These are phyloP conservation scores for Leuctra nigra DNA, from an alignment of 2,888 invertebrate genomes.

Conservation along the genomic window DNA sequence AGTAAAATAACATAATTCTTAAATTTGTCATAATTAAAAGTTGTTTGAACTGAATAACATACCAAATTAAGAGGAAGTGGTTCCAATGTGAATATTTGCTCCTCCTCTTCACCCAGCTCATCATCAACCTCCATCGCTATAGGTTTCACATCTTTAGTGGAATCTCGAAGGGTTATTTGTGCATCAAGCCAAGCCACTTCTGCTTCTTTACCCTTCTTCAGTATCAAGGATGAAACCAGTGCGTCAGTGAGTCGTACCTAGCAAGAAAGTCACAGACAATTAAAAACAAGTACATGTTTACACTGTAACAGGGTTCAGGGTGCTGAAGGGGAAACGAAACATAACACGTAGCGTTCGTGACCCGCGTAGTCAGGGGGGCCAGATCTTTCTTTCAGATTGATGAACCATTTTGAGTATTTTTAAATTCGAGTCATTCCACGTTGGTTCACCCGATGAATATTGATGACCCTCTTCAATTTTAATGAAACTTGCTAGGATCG, in stretches of 20 bases:
- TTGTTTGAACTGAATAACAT: not conserved
- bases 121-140: slow-evolving; percentile 37
- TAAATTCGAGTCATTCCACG: too few species aligned
- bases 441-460: too few species aligned
- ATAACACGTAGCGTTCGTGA: not conserved
- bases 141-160: slow-evolving; percentile 46
- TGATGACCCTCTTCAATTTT: too few species aligned
- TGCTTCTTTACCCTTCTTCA: slow-evolving; percentile 74
- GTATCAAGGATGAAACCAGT: slow-evolving; percentile 76
- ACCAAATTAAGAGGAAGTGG: slow-evolving; percentile 48
- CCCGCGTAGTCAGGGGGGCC: not conserved
- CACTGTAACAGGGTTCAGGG: too few species aligned
- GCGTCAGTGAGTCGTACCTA: slow-evolving; percentile 89
- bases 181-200: slow-evolving; percentile 97
- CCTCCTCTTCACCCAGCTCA: slow-evolving; percentile 42
- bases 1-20: not conserved
- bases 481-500: too few species aligned
- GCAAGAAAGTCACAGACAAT: slow-evolving; percentile 17
- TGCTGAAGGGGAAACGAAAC: not conserved
- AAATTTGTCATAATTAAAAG: not conserved
- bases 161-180: slow-evolving; percentile 51
- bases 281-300: too few species aligned
- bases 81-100: slow-evolving; percentile 63
- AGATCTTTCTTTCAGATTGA: too few species aligned
- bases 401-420: too few species aligned